Evolutionary conservation across 1,140 invertebrate species (phyloP), one percentile per base, ranked within the genome.

Genomic region (Steinernema feltiae): DNA sequence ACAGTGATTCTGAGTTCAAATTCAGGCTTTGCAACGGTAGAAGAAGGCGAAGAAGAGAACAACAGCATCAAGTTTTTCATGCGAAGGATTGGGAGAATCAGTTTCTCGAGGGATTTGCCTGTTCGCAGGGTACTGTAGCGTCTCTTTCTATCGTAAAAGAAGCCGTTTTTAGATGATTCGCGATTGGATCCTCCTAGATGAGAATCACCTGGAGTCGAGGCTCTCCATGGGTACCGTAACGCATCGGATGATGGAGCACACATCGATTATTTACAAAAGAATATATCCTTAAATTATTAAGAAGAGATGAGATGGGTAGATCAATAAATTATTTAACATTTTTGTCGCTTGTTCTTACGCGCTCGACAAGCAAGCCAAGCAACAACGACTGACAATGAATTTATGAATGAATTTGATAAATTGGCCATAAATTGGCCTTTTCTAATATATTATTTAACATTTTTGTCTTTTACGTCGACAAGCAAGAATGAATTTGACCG

Each of bases 41-140:
- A 85, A 76, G 74, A 80, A 70, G 84, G 84, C 21, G 77, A 86
- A 30, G 78, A 77, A 46, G 74, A 71, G 1, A 63, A 71, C n/a
- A 77, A 86, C 72, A 82, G 79, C 41, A 78, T 85, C 21, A 74
- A 77, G 48, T 83, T 85, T 35, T 32, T 76, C 32, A 53, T 85
- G 48, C 41, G 76, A 35, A 31, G 77, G n/a, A 86, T 85, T 75
- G 85, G 85, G 32, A 71, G 84, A 32, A 84, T 85, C 24, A 86
- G 79, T 71, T 85, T 86, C 72, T 84, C 81, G 1, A 79, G 85
- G 71, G 84, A 85, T 79, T 80, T 86, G n/a, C 85, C 84, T 12
- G 84, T 85, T 29, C 69, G 81, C 70, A 77, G 77, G 53, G 83
- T 85, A 63, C 17, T 17, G 46, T 12, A 46, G 63, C 24, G 30